Evolutionary conservation across 2,888 invertebrate species (phyloP), one percentile per base, ranked within the genome.

Genomic region (Iselma pallidipennis): DNA sequence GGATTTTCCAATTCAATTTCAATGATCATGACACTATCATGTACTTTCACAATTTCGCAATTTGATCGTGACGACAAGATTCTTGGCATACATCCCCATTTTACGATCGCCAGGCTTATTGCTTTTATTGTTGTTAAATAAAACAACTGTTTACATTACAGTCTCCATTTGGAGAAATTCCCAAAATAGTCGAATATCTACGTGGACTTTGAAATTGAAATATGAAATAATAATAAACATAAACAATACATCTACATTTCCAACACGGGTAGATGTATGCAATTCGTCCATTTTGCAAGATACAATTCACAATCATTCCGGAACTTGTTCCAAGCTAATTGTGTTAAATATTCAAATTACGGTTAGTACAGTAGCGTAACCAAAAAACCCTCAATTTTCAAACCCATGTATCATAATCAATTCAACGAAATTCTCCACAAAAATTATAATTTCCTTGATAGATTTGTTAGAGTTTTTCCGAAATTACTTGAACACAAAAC

Each of bases 211-310:
- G 63, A 61, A 66, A 66, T 66, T 66, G 66, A 63, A 66, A 66
- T 58, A 63, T 66, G 64, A 66, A 66, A 63, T 63, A 63, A 54
- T 66, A 63, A 66, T 66, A 55, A 29, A 58, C 51, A 63, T 58
- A 66, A 63, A 61, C 37, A 28, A 51, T 16, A 49, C 21, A 25
- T 33, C 29, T 12, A 12, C 29, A 2, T 12, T 29, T 1, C 37
- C 19, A 16, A 37, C 37, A 16, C 7, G 16, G n/a, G 12, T 16
- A 37, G 16, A 37, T 16, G 6, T 37, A 6, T 37, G 37, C 7
- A 16, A 37, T 16, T 37, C 37, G 37, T 16, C 37, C 16, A 31
- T 5, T 16, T 7, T 37, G 37, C 19, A 37, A 16, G 7, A 37
- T 7, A 37, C 37, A 37, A 37, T 37, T 37, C 37, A 16, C 10